Base-by-base conservation (phyloP, 2,113 vertebrate species). In the Urocynchramus pylzowi region DNA sequence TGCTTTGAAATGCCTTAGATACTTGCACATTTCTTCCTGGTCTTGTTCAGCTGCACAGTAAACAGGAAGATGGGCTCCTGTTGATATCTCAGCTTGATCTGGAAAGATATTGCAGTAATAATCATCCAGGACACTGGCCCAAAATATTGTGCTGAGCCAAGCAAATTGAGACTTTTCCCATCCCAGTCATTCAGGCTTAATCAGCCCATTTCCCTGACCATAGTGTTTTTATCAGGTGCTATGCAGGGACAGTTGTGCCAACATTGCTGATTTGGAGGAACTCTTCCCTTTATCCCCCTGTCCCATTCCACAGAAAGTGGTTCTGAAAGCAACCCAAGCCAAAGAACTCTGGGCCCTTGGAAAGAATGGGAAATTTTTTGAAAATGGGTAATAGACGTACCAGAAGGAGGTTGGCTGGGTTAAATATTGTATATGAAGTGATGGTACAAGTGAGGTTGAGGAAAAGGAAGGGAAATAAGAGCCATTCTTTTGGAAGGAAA, bases 51-150 rank as follows among this genome's bases (percentile, higher is more conserved):
- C 54, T 11, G 13, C 45, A 14, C 0, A 2, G 39, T 77, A 87
- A 91, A 96, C 68, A 92, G 93, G 75, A 95, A 93, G 59, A 67
- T 31, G n/a, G 49, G 50, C 5, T 89, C 23, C 80, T 87, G 11
- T 60, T 59, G 44, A 31, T 78, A 86, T 68, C 59, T 65, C 53
- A 52, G 6, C 54, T 96, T 90, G 81, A 91, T 95, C 67, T 89
- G 44, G 42, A 79, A 93, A 59, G 82, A 88, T 85, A 74, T 73
- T 77, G 18, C 45, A 56, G 27, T 84, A 94, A 84, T 42, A 42
- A 87, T 49, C 42, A 47, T 9, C 4, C 39, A 80, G 53, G 67
- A 37, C 59, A 61, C 17, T 35, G 42, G 50, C 27, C 45, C 70
- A 85, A 65, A 79, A 73, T 24, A 52, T 44, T 47, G n/a, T 56